Percentiles rank a stretch among this genome's conserved stretches.
These are phyloP conservation scores for Drosophila seguyi DNA, from an alignment of 1,140 invertebrate genomes.

Conservation along the genomic window DNA sequence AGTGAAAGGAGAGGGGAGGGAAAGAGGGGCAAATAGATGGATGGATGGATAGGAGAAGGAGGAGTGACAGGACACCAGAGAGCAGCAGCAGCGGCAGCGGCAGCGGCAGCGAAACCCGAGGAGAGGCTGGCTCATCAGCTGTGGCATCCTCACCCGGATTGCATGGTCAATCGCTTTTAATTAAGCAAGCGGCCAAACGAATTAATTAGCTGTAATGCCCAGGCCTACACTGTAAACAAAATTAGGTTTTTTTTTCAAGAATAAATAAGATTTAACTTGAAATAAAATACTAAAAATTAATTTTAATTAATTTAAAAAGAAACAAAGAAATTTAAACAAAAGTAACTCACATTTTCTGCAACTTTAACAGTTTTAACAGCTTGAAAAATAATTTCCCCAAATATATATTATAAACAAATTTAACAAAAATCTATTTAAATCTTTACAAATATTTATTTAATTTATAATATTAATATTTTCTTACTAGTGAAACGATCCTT, in stretches of 20 bases:
- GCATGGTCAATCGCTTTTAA: constrained; percentile 53
- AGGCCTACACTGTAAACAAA: constrained; percentile 9
- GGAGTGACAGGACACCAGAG: neutral
- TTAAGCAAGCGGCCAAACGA: constrained; percentile 50
- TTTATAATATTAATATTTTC: neutral
- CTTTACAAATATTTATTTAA: too few species aligned
- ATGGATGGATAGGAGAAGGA: neutral
- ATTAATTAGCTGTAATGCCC: constrained; percentile 66
- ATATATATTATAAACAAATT: neutral
- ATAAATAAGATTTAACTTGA: too few species aligned
- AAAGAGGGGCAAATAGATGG: neutral
- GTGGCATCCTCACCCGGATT: constrained; percentile 18
- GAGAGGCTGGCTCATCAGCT: constrained; percentile 23
- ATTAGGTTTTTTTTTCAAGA: too few species aligned
- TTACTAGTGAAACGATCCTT: too few species aligned
- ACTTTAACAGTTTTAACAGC: neutral
- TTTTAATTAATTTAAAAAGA: neutral
- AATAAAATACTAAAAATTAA: too few species aligned
- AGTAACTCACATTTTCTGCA: neutral
- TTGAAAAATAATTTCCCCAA: neutral
- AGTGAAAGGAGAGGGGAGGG: neutral
- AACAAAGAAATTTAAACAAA: neutral
- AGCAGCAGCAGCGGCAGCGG: too few species aligned
- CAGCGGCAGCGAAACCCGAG: neutral
- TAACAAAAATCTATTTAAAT: neutral